Percentiles rank a stretch among this genome's conserved stretches.
Conservation (phyloP, 2,888 invertebrate species). For the Heterodera filipjevi region DNA sequence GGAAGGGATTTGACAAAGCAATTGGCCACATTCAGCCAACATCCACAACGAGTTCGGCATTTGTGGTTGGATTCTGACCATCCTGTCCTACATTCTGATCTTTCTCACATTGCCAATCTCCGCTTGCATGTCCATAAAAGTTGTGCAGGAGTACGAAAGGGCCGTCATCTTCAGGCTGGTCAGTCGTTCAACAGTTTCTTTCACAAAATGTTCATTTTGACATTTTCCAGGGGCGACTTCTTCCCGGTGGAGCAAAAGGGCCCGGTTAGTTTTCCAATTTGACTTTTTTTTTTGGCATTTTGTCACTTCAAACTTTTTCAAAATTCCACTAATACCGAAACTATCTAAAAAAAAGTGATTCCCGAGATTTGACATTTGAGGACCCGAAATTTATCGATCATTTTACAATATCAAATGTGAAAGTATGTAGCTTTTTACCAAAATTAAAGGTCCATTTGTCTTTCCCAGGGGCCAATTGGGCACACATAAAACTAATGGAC, state of each 20-base stretch:
- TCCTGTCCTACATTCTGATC: slow-evolving; percentile 53
- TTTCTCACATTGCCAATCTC: slow-evolving; percentile 59
- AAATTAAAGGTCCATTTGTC: no score
- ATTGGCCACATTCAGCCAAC: slow-evolving; percentile 56
- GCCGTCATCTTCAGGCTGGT: slow-evolving; percentile 63
- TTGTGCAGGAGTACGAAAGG: slow-evolving; percentile 72
- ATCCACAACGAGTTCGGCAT: slow-evolving; percentile 65
- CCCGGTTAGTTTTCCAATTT: slow-evolving; percentile 53
- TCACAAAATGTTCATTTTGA: background rate
- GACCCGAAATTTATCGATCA: no score
- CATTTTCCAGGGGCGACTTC: slow-evolving; percentile 73
- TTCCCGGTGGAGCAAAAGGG: slow-evolving; percentile 78
- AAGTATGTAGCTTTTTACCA: no score
- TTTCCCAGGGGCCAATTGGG: no score
- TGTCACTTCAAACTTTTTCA: background rate
- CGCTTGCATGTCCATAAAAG: slow-evolving; percentile 61
- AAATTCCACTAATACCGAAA: no score
- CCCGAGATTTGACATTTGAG: no score
- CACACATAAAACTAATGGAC: no score
- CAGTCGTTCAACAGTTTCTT: slow-evolving; percentile 72
- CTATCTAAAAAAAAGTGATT: no score
- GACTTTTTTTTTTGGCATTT: background rate
- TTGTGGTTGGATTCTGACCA: slow-evolving; percentile 63
- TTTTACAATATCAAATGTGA: no score
- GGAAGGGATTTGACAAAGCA: background rate